These are phyloP conservation scores for Zygogramma bicolorata DNA, from an alignment of 2,888 invertebrate species.

Conservation along the genomic window DNA sequence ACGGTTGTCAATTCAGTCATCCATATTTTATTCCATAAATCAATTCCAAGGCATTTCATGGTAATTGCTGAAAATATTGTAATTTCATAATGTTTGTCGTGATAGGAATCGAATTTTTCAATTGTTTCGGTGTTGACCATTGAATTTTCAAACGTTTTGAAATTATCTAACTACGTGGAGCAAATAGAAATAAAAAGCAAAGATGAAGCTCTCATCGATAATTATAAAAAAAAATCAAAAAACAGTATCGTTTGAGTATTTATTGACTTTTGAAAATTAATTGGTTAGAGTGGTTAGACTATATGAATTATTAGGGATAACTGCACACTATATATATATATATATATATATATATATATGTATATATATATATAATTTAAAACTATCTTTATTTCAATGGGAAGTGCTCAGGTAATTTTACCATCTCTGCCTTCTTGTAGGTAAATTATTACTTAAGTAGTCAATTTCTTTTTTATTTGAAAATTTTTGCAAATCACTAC, in stretches of 20 bases:
- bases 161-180: background rate
- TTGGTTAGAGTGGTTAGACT: background rate
- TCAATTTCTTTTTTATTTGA: conserved; percentile 31
- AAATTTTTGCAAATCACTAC: conserved; percentile 14
- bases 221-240: background rate
- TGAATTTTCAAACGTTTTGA: background rate
- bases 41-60: background rate
- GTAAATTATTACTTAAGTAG: conserved; percentile 47
- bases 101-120: background rate
- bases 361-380: no score
- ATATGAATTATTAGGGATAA: background rate
- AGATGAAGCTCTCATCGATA: background rate
- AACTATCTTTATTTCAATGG: conserved; percentile 35
- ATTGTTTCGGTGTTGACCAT: background rate
- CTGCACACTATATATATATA: background rate
- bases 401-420: conserved; percentile 66
- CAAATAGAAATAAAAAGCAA: background rate
- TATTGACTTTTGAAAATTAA: background rate
- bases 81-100: background rate
- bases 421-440: conserved; percentile 64
- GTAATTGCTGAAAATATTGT: background rate
- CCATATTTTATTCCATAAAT: no score
- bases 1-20: no score
- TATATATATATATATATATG: no score
- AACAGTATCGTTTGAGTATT: background rate